phyloP scores from a whole-genome alignment of 35 echinoderm and acorn worm genomes.

The Ophioderma brevispina region DNA sequence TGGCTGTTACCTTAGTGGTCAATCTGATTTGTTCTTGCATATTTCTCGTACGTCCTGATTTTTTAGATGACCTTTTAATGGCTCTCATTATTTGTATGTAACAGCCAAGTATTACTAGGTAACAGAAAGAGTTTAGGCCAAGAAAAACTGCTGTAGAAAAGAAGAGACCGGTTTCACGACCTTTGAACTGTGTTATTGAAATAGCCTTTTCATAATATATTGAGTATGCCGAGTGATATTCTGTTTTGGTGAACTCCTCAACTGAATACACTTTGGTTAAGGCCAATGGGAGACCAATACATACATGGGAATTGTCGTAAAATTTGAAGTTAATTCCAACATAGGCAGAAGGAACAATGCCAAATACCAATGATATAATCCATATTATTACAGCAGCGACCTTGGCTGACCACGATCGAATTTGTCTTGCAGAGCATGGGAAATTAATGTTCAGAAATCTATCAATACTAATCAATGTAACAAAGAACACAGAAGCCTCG shows the following conservation, averaged over 20 bases:
- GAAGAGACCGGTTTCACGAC: not conserved
- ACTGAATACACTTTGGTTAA: not conserved
- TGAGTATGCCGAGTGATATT: not conserved
- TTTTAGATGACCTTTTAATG: not conserved
- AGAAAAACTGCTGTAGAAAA: not conserved
- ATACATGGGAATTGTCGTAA: not conserved
- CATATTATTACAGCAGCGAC: not conserved
- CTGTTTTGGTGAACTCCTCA: not conserved
- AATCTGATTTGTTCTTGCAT: not conserved
- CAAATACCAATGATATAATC: not conserved
- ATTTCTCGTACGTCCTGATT: not conserved
- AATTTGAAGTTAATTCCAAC: not conserved
- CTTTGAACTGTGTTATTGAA: not conserved
- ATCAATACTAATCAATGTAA: conserved; percentile 55
- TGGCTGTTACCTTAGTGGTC: not conserved
- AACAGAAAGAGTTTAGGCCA: not conserved
- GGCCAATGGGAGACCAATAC: not conserved
- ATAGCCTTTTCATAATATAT: not conserved
- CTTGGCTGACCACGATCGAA: not conserved
- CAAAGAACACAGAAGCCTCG: conserved; percentile 44
- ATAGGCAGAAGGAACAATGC: not conserved
- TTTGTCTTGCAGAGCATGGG: not conserved
- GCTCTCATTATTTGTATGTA: not conserved
- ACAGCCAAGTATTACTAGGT: not conserved
- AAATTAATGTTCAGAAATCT: conserved; percentile 31